These are phyloP conservation scores for Cordilura impudica DNA, from an alignment of 2,888 invertebrate species.

Conservation along the genomic window DNA sequence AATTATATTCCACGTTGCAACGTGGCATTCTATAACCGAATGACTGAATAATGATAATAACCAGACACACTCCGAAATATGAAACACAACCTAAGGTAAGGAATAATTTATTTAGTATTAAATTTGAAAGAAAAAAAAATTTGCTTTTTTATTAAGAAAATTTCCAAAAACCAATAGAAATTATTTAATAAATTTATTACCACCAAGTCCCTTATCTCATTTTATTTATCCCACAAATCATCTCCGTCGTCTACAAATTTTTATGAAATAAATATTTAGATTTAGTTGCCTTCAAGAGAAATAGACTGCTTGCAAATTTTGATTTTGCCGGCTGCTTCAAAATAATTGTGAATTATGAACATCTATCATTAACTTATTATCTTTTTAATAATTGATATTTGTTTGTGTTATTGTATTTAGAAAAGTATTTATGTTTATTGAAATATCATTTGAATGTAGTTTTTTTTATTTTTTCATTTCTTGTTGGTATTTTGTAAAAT, in stretches of 20 bases:
- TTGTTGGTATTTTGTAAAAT: constrained; percentile 2
- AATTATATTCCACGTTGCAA: too few relatives aligned
- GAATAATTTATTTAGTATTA: constrained; percentile 10
- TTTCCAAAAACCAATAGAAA: neutral
- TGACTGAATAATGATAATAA: neutral
- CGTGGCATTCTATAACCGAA: neutral
- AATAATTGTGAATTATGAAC: constrained; percentile 46
- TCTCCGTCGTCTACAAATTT: neutral
- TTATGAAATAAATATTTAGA: neutral
- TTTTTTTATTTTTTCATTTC: constrained; percentile 8
- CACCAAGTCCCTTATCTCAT: neutral
- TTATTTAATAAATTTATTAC: neutral
- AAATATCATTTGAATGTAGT: constrained; percentile 12
- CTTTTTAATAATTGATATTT: constrained; percentile 54
- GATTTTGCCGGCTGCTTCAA: neutral
- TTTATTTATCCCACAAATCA: neutral
- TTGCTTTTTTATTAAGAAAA: constrained; percentile 2
- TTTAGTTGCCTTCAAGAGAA: constrained; percentile 1
- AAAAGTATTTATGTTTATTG: constrained; percentile 37
- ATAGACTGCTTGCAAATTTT: neutral
- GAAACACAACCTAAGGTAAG: constrained; percentile 31
- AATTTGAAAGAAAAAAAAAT: neutral
- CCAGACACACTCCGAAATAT: neutral
- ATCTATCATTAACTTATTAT: constrained; percentile 60
- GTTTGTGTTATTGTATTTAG: constrained; percentile 27